Conservation (phyloP, 35 echinoderm and acorn worm species). For the Amphiura filiformis region DNA sequence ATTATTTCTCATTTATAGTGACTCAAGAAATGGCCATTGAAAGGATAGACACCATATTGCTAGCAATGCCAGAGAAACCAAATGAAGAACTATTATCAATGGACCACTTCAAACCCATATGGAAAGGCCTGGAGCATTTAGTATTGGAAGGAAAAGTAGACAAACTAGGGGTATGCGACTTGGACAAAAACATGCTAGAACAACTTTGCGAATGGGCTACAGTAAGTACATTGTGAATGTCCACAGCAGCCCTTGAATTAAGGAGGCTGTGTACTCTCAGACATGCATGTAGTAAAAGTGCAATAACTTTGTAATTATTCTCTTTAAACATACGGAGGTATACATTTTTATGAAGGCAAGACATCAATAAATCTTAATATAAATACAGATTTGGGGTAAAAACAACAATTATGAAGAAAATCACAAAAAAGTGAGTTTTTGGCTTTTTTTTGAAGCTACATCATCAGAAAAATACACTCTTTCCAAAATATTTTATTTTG, state of each 20-base stretch:
- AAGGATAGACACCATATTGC: constrained; percentile 69
- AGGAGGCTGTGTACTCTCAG: no score
- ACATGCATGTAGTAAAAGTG: no score
- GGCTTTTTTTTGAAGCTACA: not conserved
- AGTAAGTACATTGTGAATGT: constrained; percentile 40
- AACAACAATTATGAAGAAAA: no score
- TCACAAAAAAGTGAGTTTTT: no score
- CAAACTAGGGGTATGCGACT: constrained; percentile 77
- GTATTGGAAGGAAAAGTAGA: constrained; percentile 60
- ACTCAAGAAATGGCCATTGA: constrained; percentile 62
- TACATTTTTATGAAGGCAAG: no score
- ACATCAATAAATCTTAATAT: no score
- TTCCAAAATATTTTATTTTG: no score
- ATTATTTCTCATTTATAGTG: constrained; percentile 26
- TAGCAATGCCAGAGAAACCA: constrained; percentile 75
- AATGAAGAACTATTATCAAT: constrained; percentile 64
- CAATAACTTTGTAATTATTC: no score
- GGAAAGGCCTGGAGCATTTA: constrained; percentile 72
- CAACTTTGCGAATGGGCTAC: constrained; percentile 79
- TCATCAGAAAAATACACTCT: no score
- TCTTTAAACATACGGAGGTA: no score
- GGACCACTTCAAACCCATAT: constrained; percentile 83
- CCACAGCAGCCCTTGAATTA: not conserved
- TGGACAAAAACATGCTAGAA: constrained; percentile 54
- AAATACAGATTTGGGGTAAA: no score